Base-by-base conservation (phyloP, 1,140 invertebrate species). In the Calliphora vicina region DNA sequence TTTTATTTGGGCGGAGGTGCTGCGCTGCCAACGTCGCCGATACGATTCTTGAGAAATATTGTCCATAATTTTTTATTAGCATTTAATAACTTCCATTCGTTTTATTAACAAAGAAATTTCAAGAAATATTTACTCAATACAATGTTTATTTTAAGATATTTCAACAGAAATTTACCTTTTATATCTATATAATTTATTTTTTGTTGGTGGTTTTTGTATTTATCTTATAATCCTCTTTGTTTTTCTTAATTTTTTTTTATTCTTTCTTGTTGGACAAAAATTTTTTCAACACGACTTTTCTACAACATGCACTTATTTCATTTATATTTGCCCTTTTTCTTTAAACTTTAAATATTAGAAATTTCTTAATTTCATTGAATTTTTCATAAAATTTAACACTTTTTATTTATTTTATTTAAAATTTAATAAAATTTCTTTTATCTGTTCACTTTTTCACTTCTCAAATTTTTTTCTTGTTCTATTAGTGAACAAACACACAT, bases 1-100 rank as follows among this genome's bases (percentile, higher is more conserved):
- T 17, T 67, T 23, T 67, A 67, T 78, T 78, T 78, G 74, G 74
- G 74, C 74, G 74, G 74, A 78, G 74, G 74, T 78, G 61, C 61
- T 67, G 61, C 42, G 74, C 35, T 43, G 73, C 35, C 13, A 76
- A 29, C 35, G 15, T 73, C 27, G 27, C 29, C 9, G 35, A n/a
- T n/a, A 26, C 72, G 42, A 17, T 78, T 78, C 74, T 78, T 78
- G 25, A 43, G n/a, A 45, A 78, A 78, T 23, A 43, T 9, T n/a
- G n/a, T 78, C 23, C 35, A 9, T 35, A 78, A 45, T 78, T 45
- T 43, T 78, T 45, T 78, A 0, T 42, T 25, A 9, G 0, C 26
- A 6, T 23, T 57, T 57, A n/a, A 57, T 15, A 57, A 57, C 9
- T 67, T 25, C 5, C 20, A 5, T 25, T 67, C 8, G n/a, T 10